These are phyloP conservation scores for Melanotaenia maccullochi DNA, from an alignment of 2,797 vertebrate species.

Conservation along the genomic window DNA sequence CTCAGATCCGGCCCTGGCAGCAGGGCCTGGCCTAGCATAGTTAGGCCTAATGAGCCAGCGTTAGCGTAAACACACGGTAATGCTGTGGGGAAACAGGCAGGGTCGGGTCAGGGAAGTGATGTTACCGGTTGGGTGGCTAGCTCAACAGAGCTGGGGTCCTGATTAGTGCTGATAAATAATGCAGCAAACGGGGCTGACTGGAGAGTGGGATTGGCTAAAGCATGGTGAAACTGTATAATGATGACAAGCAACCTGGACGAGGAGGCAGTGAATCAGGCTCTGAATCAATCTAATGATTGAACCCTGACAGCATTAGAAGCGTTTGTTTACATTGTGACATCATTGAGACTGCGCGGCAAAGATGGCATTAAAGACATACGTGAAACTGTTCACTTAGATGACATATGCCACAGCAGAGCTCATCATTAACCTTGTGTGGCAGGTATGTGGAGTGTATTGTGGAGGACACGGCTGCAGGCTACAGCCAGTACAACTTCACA, in stretches of 20 bases:
- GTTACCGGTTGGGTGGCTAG: constrained; percentile 78
- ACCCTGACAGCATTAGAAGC: constrained; percentile 29
- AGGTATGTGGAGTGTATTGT: constrained; percentile 36
- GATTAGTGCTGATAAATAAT: constrained; percentile 82
- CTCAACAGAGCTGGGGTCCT: constrained; percentile 74
- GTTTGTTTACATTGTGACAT: constrained; percentile 25
- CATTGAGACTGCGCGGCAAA: background rate
- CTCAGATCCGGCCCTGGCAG: constrained; percentile 57
- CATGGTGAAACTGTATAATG: constrained; percentile 59
- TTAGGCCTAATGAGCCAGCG: constrained; percentile 78
- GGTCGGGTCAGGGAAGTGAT: constrained; percentile 80
- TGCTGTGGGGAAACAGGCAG: constrained; percentile 78
- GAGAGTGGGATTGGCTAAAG: constrained; percentile 67
- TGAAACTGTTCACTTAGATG: constrained; percentile 34
- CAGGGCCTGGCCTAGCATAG: constrained; percentile 67
- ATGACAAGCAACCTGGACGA: constrained; percentile 65
- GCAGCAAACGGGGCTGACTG: constrained; percentile 60
- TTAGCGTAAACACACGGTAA: constrained; percentile 77
- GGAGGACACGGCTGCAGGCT: constrained; percentile 56
- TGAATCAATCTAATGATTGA: constrained; percentile 54
- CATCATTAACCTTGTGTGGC: constrained; percentile 54
- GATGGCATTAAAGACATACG: constrained; percentile 25
- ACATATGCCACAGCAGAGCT: constrained; percentile 57
- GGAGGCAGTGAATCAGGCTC: constrained; percentile 57
- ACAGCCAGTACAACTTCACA: constrained; percentile 65